Evolutionary conservation across 2,888 invertebrate genomes (phyloP).

Genomic region (Drosophila testacea): DNA sequence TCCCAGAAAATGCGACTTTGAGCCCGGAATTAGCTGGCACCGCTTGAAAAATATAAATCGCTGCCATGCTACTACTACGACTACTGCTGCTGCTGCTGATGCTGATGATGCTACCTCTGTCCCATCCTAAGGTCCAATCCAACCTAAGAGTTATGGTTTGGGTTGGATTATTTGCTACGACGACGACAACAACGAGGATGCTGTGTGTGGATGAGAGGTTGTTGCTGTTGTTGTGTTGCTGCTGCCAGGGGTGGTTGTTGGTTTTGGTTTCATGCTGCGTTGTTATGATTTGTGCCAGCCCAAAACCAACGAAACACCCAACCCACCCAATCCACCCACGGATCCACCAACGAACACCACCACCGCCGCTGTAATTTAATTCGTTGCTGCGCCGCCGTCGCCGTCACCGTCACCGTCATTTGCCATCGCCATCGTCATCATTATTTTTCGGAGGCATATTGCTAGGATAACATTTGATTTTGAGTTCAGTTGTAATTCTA

Average conservation of each 20-base stretch:
- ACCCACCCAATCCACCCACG: conserved; percentile 26
- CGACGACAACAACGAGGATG: conserved; percentile 8
- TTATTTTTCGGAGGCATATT: conserved; percentile 84
- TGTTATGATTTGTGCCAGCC: conserved; percentile 37
- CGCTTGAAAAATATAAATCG: conserved; percentile 63
- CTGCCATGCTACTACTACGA: conserved; percentile 15
- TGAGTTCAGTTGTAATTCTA: conserved; percentile 86
- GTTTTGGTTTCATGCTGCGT: conserved; percentile 15
- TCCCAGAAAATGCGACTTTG: conserved; percentile 79
- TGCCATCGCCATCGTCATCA: conserved; percentile 60
- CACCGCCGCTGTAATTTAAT: conserved; percentile 67
- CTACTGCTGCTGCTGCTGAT: neutral
- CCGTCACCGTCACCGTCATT: conserved; percentile 31
- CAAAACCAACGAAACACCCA: conserved; percentile 42
- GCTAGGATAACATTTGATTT: conserved; percentile 86
- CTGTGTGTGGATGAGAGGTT: conserved; percentile 19
- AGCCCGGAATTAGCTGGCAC: conserved; percentile 81
- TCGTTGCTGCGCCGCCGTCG: conserved; percentile 72
- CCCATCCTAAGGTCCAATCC: too few species aligned
- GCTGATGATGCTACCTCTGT: neutral
- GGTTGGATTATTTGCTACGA: conserved; percentile 76
- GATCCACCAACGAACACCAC: conserved; percentile 29
- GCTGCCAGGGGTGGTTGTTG: conserved; percentile 30
- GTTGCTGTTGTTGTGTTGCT: conserved; percentile 35
- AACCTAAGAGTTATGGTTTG: conserved; percentile 38